Evolutionary conservation across 2,797 vertebrate genomes (phyloP), one percentile per base, ranked within the genome.

Genomic region (Aeoliscus strigatus): DNA sequence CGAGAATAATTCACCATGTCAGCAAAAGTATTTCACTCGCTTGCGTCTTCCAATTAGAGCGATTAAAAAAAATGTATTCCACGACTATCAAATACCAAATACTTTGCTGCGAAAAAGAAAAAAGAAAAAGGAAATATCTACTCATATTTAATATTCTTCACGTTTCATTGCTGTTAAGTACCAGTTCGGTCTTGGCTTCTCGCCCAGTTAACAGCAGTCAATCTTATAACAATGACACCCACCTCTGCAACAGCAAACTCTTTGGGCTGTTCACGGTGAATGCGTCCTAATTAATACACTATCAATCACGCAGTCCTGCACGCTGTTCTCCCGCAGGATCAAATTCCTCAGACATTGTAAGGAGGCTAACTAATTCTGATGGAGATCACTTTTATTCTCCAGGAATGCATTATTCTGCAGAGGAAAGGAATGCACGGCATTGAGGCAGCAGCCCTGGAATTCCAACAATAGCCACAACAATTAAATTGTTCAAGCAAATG

Each of bases 401-500:
- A 73, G 86, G 86, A 88, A 88, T 85, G 84, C 75, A 60, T 77
- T 73, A 61, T 73, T 65, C 51, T 59, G 55, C 47, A 12, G 17
- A 45, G 59, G 68, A 43, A 59, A 78, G 79, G 82, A 83, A 84
- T 83, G 73, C 38, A 5, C 39, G 32, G 67, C 70, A 70, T 76
- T 78, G 48, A 76, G 52, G 61, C 58, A 18, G 51, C 69, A 72
- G 72, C 61, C 47, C 67, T 48, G 74, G 75, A 80, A 80, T 79
- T 73, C 51, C 45, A n/a, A n/a, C n/a, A n/a, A n/a, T 59, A 39
- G 67, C 23, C 39, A 25, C 54, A 74, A 80, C 66, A 78, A 84
- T 82, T 76, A 61, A 76, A 82, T 78, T 82, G 79, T 50, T 81
- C 66, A 67, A 62, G 73, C 77, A 81, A 75, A 70, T 44, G 16